Conservation (phyloP, 2,797 vertebrate genomes). For the Fratercula arctica region DNA sequence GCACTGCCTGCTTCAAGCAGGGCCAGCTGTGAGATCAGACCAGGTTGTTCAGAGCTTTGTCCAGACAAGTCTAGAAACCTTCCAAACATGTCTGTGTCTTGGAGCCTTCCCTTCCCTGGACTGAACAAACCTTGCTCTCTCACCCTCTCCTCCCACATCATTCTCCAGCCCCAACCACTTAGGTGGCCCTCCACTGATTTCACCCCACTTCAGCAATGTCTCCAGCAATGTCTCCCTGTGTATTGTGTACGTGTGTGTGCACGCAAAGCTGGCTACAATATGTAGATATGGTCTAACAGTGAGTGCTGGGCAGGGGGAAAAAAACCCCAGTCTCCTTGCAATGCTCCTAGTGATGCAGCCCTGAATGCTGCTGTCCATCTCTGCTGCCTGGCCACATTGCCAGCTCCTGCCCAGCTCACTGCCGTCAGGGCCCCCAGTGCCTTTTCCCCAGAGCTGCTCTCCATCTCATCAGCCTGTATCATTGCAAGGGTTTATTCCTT, state of each 20-base stretch:
- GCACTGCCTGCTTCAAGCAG: neutral
- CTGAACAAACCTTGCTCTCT: neutral
- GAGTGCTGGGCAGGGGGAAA: neutral
- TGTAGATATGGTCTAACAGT: neutral
- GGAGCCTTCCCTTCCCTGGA: neutral
- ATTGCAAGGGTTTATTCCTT: neutral
- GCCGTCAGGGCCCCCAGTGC: fast-evolving
- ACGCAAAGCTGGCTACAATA: neutral
- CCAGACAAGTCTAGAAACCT: neutral
- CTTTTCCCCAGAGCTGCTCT: neutral
- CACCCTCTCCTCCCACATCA: neutral
- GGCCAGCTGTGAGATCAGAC: neutral
- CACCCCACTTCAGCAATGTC: neutral
- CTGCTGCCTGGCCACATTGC: neutral
- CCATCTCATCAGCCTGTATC: neutral
- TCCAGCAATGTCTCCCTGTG: neutral
- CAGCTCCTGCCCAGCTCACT: neutral
- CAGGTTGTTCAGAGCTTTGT: neutral
- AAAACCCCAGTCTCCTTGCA: neutral
- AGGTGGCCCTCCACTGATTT: neutral
- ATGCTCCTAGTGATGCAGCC: neutral
- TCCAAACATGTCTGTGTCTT: neutral
- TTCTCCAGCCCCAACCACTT: fast-evolving
- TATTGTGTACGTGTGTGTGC: neutral
- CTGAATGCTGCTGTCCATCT: neutral